Base-by-base conservation (phyloP, 2,888 invertebrate species). In the Galerucella calmariensis region DNA sequence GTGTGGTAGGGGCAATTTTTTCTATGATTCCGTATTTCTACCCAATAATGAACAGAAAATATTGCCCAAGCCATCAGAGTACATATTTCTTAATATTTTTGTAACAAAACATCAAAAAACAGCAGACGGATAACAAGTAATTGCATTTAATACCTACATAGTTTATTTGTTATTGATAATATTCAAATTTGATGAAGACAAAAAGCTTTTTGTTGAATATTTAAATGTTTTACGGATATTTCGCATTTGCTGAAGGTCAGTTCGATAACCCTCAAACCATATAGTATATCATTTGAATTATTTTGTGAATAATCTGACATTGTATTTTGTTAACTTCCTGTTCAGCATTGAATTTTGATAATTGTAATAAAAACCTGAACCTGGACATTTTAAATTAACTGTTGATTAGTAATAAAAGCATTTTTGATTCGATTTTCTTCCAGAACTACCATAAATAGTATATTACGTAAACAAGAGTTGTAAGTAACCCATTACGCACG, bases 171-270 rank as follows among this genome's bases (percentile, higher is more conserved):
- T 67, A 59, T 53, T 70, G 81, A 81, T 82, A 81, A 82, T 81
- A 82, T 82, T 82, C 79, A 82, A 82, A 82, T 82, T 80, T 78
- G 53, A 74, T 68, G 63, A 77, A 73, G 75, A 77, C 67, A 75
- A 79, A 79, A 80, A 80, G 78, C 76, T 80, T 77, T 73, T 61
- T 62, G 77, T 80, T 77, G 72, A 80, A 75, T 77, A 79, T 79
- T 78, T 78, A 75, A 81, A 77, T 79, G 79, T 79, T 77, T 72
- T 68, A 76, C 79, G 81, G 80, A 81, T 78, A 82, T 79, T 80
- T 77, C 82, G 77, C 79, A 76, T 79, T 80, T 73, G 77, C 76
- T 79, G 80, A 82, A 82, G 82, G 82, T 81, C 80, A 79, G 79
- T 81, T 79, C 80, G 82, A 82, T 81, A 82, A 82, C 82, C 82